phyloP scores from a whole-genome alignment of 2,113 vertebrate genomes.

The Willisornis vidua region DNA sequence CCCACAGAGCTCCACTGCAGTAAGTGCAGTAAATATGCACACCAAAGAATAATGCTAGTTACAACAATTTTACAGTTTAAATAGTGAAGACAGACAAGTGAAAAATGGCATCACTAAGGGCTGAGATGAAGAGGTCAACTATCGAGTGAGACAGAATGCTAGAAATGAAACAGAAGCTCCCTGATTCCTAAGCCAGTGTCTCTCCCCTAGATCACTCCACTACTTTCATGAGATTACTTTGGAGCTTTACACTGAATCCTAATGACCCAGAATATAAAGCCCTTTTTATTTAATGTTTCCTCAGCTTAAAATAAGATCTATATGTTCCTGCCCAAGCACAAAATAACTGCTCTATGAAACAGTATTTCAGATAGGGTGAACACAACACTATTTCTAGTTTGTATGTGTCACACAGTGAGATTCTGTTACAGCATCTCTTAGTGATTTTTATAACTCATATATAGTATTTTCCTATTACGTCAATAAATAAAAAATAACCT shows the following conservation, averaged over 20 bases:
- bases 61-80: slow-evolving; percentile 16
- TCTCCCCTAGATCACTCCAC: not conserved
- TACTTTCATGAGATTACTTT: slow-evolving; percentile 24
- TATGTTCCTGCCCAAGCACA: not conserved
- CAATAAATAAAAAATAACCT: not conserved
- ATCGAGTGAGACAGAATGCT: not conserved
- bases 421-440: not conserved
- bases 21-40: not conserved
- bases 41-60: not conserved
- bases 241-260: slow-evolving; percentile 22
- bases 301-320: not conserved
- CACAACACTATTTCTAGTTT: not conserved
- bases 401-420: not conserved
- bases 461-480: not conserved
- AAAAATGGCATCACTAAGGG: not conserved
- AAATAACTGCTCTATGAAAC: not conserved
- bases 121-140: not conserved
- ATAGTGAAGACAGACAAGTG: not conserved
- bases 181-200: not conserved
- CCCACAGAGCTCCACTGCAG: not conserved
- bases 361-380: not conserved
- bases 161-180: not conserved
- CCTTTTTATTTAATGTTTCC: slow-evolving; percentile 20
- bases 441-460: not conserved
- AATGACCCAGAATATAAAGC: not conserved